Percentiles rank a stretch among this genome's conserved stretches.
Evolutionary conservation across 1,140 invertebrate species (phyloP).

Genomic region (Pemphigus obesinymphae): DNA sequence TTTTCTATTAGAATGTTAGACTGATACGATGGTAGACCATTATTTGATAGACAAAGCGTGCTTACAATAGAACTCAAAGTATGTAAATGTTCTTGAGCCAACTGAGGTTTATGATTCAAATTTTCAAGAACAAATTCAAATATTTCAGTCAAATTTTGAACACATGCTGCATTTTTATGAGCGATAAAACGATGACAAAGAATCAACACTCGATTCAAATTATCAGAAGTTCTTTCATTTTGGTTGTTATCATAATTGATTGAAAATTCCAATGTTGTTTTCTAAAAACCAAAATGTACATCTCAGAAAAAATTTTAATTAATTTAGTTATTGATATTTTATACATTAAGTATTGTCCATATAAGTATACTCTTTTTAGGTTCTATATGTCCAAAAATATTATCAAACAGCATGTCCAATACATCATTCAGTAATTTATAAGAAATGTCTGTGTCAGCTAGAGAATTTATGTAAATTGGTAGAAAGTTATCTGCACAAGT

Average conservation of each 20-base stretch:
- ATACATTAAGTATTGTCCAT: conserved; percentile 57
- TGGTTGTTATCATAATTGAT: not conserved
- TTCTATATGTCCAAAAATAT: conserved; percentile 58
- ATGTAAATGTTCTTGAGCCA: not conserved
- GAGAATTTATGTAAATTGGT: conserved; percentile 57
- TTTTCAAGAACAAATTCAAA: not conserved
- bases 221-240: conserved; percentile 20
- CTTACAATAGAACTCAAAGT: conserved; percentile 28
- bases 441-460: conserved; percentile 56
- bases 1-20: conserved; percentile 11
- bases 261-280: conserved; percentile 3
- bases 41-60: conserved; percentile 17
- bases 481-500: conserved; percentile 66
- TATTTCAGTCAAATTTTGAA: conserved; percentile 23
- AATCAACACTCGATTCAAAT: conserved; percentile 29
- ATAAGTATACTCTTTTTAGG: conserved; percentile 54
- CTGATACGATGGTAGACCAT: conserved; percentile 17
- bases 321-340: not conserved
- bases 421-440: conserved; percentile 60
- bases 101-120: conserved; percentile 13
- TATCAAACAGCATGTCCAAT: conserved; percentile 57
- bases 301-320: not conserved
- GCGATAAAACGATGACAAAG: not conserved
- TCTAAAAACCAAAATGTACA: not conserved
- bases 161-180: conserved; percentile 6